Base-by-base conservation (phyloP, 1,140 invertebrate genomes). In the Tribolium castaneum region DNA sequence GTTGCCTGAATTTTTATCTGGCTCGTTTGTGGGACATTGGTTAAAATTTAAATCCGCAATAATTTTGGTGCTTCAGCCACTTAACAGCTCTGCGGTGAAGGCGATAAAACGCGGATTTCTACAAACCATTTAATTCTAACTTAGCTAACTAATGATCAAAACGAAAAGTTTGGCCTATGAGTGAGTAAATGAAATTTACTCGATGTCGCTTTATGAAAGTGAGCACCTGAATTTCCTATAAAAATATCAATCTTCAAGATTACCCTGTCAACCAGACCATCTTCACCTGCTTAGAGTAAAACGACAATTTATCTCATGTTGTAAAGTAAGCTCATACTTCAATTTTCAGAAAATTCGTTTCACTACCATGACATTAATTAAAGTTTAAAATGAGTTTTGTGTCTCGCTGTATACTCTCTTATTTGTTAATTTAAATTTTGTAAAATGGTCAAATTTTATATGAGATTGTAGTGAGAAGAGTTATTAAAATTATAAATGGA, bases 31-130 rank as follows among this genome's bases (percentile, higher is more conserved):
- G 59, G 59, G 59, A 66, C 59, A 66, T 59, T 59, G 30, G 59
- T 66, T 66, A 66, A 62, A 66, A 66, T 66, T 66, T 66, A 66
- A 66, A 66, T 35, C 59, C 30, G 59, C 59, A 66, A 35, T 66
- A 66, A 66, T 66, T 66, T 35, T 66, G 12, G 10, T 12, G 59
- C 30, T 66, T 10, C 30, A 66, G 25, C 59, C 59, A 39, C 25
- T 66, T 66, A 66, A 35, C 12, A 13, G 30, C 13, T 34, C 34
- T 66, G 13, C 12, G 13, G 13, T 7, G 1, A 52, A 19, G 51
- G 14, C 10, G 30, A 66, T 66, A 10, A 66, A 66, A 66, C 9
- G 10, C 6, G 6, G 22, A 13, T 66, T 66, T 13, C 59, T 13
- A 35, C 19, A 59, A 59, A 59, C 54, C 54, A 59, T 25, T 25